Evolutionary conservation across 2,888 invertebrate species (phyloP), one percentile per base, ranked within the genome.

Genomic region (Euplexia lucipara): DNA sequence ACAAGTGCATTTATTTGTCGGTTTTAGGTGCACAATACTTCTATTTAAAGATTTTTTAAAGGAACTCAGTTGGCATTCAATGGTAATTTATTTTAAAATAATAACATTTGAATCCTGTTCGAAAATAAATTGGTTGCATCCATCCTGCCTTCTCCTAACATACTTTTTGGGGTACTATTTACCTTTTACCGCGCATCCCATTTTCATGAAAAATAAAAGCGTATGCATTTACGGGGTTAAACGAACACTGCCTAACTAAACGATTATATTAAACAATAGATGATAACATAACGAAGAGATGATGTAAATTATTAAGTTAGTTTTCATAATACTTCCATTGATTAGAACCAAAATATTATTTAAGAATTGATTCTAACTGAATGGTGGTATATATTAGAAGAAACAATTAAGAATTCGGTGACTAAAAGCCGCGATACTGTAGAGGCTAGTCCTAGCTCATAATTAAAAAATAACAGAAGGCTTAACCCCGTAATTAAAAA

Each of bases 271-370:
- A 80, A 90, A 92, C 93, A 93, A 93, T 91, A 88, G 89, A 89
- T 86, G 84, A 91, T 85, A 86, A 86, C 86, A 91, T 86, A 84
- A 84, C 72, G 63, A 57, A 61, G 79, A 68, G 86, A 89, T 92
- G 89, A 91, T 91, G 88, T 92, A 81, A 91, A 89, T 88, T 87
- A 89, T 89, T 89, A 80, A 81, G 81, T 75, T 82, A 85, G 78
- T 84, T 86, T 76, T 86, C 85, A 90, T 91, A 94, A 94, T 90
- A 92, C 45, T 20, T 45, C 85, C 88, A 93, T 93, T 93, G 90
- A 93, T 88, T 89, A 90, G 87, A 87, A 82, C 37, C 78, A 88
- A 86, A 90, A 89, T 86, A 89, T 71, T 75, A 59, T 71, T 75
- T 57, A 70, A 77, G 45, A 63, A 61, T 39, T 8, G 7, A 45